phyloP scores from a whole-genome alignment of 2,888 invertebrate species.

The Synanthedon tipuliformis region DNA sequence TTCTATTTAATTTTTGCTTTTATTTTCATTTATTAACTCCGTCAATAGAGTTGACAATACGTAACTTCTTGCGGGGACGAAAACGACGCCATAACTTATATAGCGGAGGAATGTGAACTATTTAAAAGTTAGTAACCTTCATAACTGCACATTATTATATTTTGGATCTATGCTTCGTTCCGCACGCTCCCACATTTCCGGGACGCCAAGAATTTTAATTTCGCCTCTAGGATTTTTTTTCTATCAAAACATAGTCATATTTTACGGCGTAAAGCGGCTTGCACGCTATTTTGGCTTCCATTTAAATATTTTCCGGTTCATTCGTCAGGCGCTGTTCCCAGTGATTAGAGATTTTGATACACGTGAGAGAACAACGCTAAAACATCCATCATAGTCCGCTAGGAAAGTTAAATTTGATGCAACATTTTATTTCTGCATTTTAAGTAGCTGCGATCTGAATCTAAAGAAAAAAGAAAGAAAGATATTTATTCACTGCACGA shows the following conservation, averaged over 20 bases:
- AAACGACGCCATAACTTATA: background rate
- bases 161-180: slow-evolving; percentile 29
- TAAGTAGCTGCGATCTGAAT: too few relatives aligned
- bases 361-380: slow-evolving; percentile 18
- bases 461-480: too few relatives aligned
- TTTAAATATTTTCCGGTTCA: slow-evolving; percentile 67
- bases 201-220: slow-evolving; percentile 48
- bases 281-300: slow-evolving; percentile 62
- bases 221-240: slow-evolving; percentile 28
- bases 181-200: slow-evolving; percentile 49
- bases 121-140: slow-evolving; percentile 39
- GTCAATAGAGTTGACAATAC: too few relatives aligned
- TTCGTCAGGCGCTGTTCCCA: slow-evolving; percentile 59
- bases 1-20: too few relatives aligned
- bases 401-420: too few relatives aligned
- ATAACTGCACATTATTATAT: slow-evolving; percentile 15
- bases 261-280: slow-evolving; percentile 43
- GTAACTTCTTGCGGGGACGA: background rate
- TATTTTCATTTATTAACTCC: too few relatives aligned
- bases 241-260: slow-evolving; percentile 49
- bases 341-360: slow-evolving; percentile 49
- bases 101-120: slow-evolving; percentile 28
- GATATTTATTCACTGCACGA: too few relatives aligned
- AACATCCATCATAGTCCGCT: background rate
- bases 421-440: too few relatives aligned